Evolutionary conservation across 2,797 vertebrate species (phyloP), one percentile per base, ranked within the genome.

Genomic region (Ateles fusciceps): DNA sequence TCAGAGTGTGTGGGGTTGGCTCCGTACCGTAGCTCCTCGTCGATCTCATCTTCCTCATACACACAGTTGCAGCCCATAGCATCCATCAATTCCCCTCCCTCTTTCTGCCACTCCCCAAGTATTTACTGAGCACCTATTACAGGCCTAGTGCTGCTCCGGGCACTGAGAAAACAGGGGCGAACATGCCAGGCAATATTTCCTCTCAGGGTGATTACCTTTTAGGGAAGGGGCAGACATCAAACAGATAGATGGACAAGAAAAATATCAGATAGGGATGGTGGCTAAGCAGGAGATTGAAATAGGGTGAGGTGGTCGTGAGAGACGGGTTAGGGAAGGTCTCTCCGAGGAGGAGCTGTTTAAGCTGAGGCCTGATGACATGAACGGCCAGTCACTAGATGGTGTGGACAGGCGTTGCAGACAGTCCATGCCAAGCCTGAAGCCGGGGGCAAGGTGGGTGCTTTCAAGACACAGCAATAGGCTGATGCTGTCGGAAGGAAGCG

Each of bases 311-410:
- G 11, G 72, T 55, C 68, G 19, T 4, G 15, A 50, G 14, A 46
- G 33, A n/a, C 0, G 0, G 28, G 8, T 21, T 36, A 64, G 48
- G 30, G 57, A 9, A 19, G 42, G 11, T 33, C 21, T 55, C 11
- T 87, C 42, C 39, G 13, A 95, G n/a, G 68, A 93, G 28, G 46
- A 68, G 50, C 76, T 42, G 48, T 68, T 55, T n/a, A 24, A 85
- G 26, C 52, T 75, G 61, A 92, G 39, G 42, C n/a, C 59, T 7
- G 79, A 80, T 28, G 8, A 48, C 22, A 11, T 28, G 71, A 44
- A 68, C 0, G 50, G 14, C 17, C 33, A 12, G 39, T 46, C 50
- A 8, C 0, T 3, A 68, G 14, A 10, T 57, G 52, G 44, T 46
- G 48, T 52, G 22, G n/a, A 57, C 2, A 1, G 36, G 3, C 1